A percentile compares a stretch with the other conserved stretches of the same genome.
phyloP scores from a whole-genome alignment of 2,113 vertebrate species.

The Pelmatolapia mariae region DNA sequence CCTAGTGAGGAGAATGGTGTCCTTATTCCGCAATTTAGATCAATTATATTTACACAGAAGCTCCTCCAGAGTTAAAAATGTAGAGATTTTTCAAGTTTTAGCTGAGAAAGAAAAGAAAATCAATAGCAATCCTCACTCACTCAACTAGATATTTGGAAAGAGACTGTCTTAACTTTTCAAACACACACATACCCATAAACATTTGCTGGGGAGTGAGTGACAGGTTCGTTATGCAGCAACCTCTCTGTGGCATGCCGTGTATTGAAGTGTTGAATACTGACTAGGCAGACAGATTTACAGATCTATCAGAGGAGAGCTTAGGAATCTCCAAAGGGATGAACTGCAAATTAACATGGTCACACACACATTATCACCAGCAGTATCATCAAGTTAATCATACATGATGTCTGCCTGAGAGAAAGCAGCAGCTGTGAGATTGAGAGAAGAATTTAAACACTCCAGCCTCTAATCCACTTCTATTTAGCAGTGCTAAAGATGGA shows the following conservation, averaged over 20 bases:
- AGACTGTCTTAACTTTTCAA: background rate
- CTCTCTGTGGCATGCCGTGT: constrained; percentile 13
- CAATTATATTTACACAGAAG: background rate
- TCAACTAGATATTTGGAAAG: background rate
- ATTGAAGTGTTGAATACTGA: constrained; percentile 45
- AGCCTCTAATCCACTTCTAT: background rate
- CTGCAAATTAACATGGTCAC: constrained; percentile 46
- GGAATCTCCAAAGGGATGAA: constrained; percentile 23
- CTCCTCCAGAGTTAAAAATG: background rate
- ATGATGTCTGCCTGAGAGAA: background rate
- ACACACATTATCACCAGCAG: constrained; percentile 45
- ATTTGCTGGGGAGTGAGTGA: constrained; percentile 28
- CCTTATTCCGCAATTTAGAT: background rate
- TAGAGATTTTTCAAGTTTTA: background rate
- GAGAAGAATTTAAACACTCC: constrained; percentile 4
- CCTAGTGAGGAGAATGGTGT: background rate
- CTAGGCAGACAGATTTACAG: constrained; percentile 36
- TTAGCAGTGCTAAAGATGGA: background rate
- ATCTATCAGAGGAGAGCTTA: constrained; percentile 42
- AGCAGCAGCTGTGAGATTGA: constrained; percentile 29
- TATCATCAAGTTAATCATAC: constrained; percentile 40
- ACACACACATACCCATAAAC: background rate
- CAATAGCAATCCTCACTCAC: background rate
- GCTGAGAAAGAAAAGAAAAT: background rate
- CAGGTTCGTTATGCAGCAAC: constrained; percentile 48